Percentiles rank a stretch among this genome's conserved stretches.
These are phyloP conservation scores for Podiceps cristatus DNA, from an alignment of 2,113 vertebrate genomes.

Conservation along the genomic window DNA sequence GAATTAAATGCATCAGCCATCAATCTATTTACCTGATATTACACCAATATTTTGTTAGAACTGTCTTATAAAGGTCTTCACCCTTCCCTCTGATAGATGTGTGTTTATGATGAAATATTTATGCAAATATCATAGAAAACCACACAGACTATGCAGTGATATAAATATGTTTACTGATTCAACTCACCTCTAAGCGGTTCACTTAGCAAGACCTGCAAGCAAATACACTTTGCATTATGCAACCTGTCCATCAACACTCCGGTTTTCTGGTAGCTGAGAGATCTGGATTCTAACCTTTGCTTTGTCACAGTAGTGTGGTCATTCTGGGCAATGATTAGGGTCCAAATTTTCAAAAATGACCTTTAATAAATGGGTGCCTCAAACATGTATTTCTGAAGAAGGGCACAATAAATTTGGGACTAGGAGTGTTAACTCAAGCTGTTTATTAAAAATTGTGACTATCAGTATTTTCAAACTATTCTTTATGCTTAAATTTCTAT, in stretches of 20 bases:
- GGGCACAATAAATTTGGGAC: not conserved
- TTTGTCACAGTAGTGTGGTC: not conserved
- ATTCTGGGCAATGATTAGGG: not conserved
- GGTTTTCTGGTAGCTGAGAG: not conserved
- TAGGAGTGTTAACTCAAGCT: not conserved
- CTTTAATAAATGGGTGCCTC: not conserved
- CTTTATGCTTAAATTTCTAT: not conserved
- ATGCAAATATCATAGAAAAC: not conserved
- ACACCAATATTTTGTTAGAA: not conserved
- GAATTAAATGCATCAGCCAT: not conserved
- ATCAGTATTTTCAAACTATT: not conserved
- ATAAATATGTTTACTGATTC: not conserved
- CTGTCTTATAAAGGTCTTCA: not conserved
- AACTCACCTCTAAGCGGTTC: not conserved
- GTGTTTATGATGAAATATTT: not conserved
- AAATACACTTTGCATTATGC: not conserved
- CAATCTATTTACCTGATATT: not conserved
- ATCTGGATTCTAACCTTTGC: not conserved
- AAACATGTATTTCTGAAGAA: not conserved
- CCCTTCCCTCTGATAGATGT: not conserved
- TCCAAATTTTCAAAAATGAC: not conserved
- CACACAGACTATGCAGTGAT: not conserved
- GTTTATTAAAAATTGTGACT: not conserved
- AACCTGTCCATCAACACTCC: not conserved
- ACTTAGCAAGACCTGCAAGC: not conserved